Conservation (phyloP, 2,113 vertebrate genomes). For the Aspiorhynchus laticeps region DNA sequence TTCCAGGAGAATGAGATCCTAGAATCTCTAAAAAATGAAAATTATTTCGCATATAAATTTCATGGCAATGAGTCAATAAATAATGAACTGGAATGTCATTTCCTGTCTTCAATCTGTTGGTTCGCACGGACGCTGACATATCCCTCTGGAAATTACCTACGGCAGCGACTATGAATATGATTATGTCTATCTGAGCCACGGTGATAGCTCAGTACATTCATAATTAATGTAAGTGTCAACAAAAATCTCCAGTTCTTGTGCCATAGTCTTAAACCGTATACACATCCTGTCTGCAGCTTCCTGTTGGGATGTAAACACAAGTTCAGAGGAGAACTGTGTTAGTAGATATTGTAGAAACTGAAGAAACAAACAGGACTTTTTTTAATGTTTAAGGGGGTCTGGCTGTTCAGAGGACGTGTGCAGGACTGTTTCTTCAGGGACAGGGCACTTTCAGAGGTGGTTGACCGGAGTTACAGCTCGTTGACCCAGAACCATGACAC, state of each 20-base stretch:
- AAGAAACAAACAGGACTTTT: background rate
- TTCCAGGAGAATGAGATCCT: conserved; percentile 8
- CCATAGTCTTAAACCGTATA: background rate
- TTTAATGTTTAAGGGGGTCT: background rate
- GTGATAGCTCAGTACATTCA: conserved; percentile 43
- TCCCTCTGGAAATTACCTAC: conserved; percentile 68
- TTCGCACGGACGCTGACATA: conserved; percentile 61
- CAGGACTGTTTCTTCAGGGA: background rate
- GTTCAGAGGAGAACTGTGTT: background rate
- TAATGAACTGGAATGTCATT: conserved; percentile 72
- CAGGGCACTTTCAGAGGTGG: background rate
- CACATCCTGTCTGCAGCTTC: background rate
- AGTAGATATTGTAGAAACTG: background rate
- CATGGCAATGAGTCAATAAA: conserved; percentile 68
- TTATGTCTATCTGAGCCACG: conserved; percentile 57
- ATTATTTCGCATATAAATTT: conserved; percentile 65
- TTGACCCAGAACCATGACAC: background rate
- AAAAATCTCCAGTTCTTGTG: conserved; percentile 42
- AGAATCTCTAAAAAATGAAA: conserved; percentile 50
- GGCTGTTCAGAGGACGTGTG: background rate
- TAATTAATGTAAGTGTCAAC: conserved; percentile 49
- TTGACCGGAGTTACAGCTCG: conserved; percentile 1
- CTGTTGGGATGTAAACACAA: conserved; percentile 15
- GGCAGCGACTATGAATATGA: conserved; percentile 73
- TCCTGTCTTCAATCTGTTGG: conserved; percentile 69